Evolutionary conservation across 2,888 invertebrate genomes (phyloP), one percentile per base, ranked within the genome.

Genomic region (Nebria brevicollis): DNA sequence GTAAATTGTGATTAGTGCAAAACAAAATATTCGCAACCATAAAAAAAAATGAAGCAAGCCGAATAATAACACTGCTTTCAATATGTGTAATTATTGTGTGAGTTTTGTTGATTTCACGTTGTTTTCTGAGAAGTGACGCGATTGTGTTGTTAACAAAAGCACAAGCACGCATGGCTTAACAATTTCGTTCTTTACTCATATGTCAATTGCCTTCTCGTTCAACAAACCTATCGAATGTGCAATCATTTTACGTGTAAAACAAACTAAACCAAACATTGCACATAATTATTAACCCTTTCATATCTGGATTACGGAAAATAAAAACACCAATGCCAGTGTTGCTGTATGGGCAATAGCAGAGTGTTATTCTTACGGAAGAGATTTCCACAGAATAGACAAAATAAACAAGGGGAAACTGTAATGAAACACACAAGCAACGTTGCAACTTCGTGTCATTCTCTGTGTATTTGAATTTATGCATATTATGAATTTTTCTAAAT

Each of bases 131-230:
- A 54, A 54, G 13, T 13, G 13, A 54, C 7, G 11, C 54, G 54
- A 54, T 54, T 54, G 54, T 54, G 4, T 54, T 54, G 54, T 54
- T 54, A 54, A 11, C 8, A 54, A 54, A 54, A 54, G 54, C 54
- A 54, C 54, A 54, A 13, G 54, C 54, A 65, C 65, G 34, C 72
- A 25, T 34, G 72, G 20, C 65, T 72, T 77, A 72, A 77, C 77
- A 77, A 77, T 77, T 77, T 77, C 77, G 72, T 77, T 77, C 65
- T 77, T 72, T 70, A 54, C 77, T 72, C 77, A 77, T 77, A 72
- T 77, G 77, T 77, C 77, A 77, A 77, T 77, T 77, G 72, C 64
- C 72, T 72, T 70, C 64, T 26, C 77, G 72, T 77, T 77, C 77
- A 77, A 65, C 72, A 77, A 77, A 72, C 72, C 25, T 77, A 77